Conservation (phyloP, 1,140 invertebrate genomes). For the Trachymyrmex cornetzi region DNA sequence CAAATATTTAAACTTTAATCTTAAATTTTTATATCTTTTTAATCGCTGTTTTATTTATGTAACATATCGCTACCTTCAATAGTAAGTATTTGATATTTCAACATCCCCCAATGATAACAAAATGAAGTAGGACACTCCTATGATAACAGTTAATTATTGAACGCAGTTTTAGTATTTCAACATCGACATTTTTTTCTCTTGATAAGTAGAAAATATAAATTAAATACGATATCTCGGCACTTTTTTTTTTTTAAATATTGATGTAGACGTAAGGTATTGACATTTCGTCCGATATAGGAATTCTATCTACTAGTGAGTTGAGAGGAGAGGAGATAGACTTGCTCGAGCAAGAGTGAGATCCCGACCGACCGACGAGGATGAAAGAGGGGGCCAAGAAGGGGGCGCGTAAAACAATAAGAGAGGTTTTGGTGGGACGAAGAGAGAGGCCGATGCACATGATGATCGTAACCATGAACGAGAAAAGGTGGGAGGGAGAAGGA, state of each 20-base stretch:
- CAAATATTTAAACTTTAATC: neutral
- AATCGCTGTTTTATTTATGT: neutral
- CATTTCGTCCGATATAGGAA: conserved; percentile 23
- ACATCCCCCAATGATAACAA: neutral
- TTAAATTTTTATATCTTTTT: neutral
- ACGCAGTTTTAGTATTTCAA: neutral
- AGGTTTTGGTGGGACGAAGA: conserved; percentile 43
- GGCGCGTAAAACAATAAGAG: conserved; percentile 50
- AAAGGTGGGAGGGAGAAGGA: conserved; percentile 19
- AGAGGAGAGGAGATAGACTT: conserved; percentile 29
- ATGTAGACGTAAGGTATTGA: conserved; percentile 3
- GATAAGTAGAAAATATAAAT: conserved; percentile 20
- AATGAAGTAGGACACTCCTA: neutral
- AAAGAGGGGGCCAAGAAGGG: conserved; percentile 14
- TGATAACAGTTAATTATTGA: conserved; percentile 15
- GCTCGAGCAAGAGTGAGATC: conserved; percentile 48
- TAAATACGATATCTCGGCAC: neutral
- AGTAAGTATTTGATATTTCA: neutral
- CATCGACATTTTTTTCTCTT: neutral
- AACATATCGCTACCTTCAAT: neutral
- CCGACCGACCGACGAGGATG: conserved; percentile 43
- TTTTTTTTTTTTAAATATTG: neutral
- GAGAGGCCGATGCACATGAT: conserved; percentile 29
- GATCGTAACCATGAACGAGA: conserved; percentile 12
- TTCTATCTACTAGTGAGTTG: conserved; percentile 10